These are phyloP conservation scores for Ispidina lecontei DNA, from an alignment of 2,797 vertebrate genomes.

Conservation along the genomic window DNA sequence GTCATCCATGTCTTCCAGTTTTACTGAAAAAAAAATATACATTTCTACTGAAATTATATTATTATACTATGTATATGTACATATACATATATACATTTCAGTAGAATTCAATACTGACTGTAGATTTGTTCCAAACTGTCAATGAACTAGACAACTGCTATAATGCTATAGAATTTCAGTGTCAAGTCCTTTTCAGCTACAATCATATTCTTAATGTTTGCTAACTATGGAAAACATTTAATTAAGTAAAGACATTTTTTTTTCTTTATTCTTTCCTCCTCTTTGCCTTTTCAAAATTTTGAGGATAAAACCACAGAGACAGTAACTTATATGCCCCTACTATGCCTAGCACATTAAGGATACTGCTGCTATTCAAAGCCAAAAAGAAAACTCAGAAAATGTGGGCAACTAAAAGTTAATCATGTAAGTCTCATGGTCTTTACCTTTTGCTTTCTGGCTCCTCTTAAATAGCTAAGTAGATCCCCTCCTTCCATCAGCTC, in stretches of 20 bases:
- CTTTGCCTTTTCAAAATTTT: neutral
- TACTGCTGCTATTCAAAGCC: neutral
- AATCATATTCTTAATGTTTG: neutral
- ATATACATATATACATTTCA: neutral
- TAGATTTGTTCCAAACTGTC: neutral
- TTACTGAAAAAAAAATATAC: neutral
- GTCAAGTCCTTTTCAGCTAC: neutral
- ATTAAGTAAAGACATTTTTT: neutral
- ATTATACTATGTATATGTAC: too few species aligned
- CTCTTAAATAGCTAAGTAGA: constrained; percentile 79
- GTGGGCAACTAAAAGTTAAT: neutral
- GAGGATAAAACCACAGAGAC: neutral
- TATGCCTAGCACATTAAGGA: neutral
- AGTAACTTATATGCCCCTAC: neutral
- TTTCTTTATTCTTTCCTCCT: neutral
- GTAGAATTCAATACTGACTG: neutral
- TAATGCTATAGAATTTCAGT: neutral
- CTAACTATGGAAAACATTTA: neutral
- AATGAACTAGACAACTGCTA: neutral
- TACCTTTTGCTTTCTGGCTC: constrained; percentile 72
- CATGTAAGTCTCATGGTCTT: neutral
- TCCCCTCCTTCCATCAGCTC: constrained; percentile 85
- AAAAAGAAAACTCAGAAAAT: neutral
- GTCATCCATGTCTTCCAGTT: neutral
- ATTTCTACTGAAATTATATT: too few species aligned